These are phyloP conservation scores for human DNA, from an alignment of 2,113 vertebrate species.

Conservation along the genomic window GRCh38 chr1:171173001-171173500, in stretches of 20 bases:
- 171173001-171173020: background rate
- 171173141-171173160: background rate
- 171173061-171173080: background rate
- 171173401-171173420: background rate
- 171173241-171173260: background rate
- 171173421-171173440: background rate
- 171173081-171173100: background rate
- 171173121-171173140: background rate
- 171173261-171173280: background rate
- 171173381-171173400: background rate
- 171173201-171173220: background rate
- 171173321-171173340: background rate
- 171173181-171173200: background rate
- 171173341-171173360: background rate
- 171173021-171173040: background rate
- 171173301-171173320: background rate
- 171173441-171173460: background rate
- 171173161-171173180: background rate
- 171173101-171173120: background rate
- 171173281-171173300: background rate
- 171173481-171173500: background rate
- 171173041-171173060: background rate
- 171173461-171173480: background rate
- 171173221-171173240: background rate
- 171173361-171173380: background rate